These are phyloP conservation scores for Temnothorax nylanderi DNA, from an alignment of 1,140 invertebrate species.

Conservation along the genomic window DNA sequence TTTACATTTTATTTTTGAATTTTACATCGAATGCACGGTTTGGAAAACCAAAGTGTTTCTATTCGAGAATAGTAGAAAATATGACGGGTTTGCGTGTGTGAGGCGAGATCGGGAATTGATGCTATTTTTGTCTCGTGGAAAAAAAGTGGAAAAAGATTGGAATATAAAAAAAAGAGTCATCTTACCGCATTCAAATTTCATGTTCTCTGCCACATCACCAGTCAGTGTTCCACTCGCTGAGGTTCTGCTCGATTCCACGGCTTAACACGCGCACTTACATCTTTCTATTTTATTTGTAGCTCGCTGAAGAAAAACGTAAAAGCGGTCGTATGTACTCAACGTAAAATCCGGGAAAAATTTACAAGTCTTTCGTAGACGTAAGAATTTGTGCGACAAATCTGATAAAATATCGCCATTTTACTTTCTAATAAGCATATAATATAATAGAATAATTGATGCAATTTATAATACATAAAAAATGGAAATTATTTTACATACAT, in stretches of 20 bases:
- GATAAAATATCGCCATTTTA: not conserved
- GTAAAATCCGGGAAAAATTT: conserved; percentile 56
- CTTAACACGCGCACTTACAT: conserved; percentile 41
- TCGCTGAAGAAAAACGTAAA: conserved; percentile 15
- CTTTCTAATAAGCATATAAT: not conserved
- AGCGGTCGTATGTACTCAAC: not conserved
- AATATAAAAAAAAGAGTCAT: not conserved
- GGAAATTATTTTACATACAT: not conserved
- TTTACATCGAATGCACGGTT: not conserved
- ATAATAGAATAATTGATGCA: not conserved
- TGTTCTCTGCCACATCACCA: not conserved
- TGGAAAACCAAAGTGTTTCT: not conserved
- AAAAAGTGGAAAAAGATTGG: not conserved
- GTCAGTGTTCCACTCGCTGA: not conserved
- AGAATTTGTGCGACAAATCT: conserved; percentile 46
- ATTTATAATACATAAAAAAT: not conserved
- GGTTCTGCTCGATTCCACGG: not conserved
- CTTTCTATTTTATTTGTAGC: conserved; percentile 65
- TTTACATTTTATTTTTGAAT: not conserved
- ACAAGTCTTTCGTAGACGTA: conserved; percentile 41
- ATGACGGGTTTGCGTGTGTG: not conserved
- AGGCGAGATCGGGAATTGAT: not conserved
- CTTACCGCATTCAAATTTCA: conserved; percentile 1
- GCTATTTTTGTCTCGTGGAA: not conserved
- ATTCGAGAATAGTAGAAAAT: not conserved